Evolutionary conservation across 2,888 invertebrate species (phyloP).

Genomic region (Agriotes lineatus): DNA sequence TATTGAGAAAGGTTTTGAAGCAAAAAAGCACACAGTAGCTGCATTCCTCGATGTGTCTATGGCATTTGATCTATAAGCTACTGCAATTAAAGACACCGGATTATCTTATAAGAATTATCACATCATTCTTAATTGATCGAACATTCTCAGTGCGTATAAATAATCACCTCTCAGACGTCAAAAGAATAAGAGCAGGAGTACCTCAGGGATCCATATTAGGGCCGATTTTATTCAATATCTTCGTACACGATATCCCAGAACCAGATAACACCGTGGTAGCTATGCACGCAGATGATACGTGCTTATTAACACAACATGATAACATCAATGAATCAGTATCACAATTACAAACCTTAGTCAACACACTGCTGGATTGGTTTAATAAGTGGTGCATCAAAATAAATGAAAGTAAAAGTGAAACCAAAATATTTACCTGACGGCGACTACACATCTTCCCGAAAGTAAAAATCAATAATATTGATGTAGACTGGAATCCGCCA

Average conservation of each 20-base stretch:
- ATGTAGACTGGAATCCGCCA: no score
- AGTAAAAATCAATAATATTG: background rate
- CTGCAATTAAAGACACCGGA: background rate
- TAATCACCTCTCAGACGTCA: background rate
- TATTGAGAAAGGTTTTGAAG: background rate
- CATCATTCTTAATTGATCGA: no score
- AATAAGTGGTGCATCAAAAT: no score
- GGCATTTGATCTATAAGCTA: background rate
- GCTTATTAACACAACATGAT: background rate
- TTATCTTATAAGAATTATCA: no score
- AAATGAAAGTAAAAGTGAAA: no score
- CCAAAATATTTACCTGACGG: no score
- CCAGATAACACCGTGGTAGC: background rate
- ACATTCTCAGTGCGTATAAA: no score
- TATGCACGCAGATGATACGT: conserved; percentile 10
- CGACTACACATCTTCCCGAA: no score
- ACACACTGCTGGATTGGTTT: no score
- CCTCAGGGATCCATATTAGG: conserved; percentile 9
- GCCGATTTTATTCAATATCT: background rate
- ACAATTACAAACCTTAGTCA: background rate
- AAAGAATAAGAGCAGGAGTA: conserved; percentile 3
- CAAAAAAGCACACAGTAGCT: background rate
- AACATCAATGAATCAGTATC: background rate
- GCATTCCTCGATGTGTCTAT: background rate
- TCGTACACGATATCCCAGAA: conserved; percentile 4